Conservation (phyloP, 37 sponge, comb jelly and placozoan species). For the Hormiphora californensis region DNA sequence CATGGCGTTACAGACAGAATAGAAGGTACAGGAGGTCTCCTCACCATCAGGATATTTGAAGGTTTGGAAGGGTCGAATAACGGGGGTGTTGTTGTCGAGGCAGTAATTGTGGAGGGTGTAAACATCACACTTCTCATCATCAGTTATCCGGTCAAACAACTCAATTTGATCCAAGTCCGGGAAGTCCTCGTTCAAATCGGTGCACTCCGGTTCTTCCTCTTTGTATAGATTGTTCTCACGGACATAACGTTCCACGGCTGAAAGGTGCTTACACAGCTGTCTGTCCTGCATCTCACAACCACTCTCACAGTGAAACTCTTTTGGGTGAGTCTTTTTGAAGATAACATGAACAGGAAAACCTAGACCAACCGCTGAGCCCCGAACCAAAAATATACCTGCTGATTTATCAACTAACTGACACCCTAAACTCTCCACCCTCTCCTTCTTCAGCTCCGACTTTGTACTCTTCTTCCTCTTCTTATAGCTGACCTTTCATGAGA, state of each 20-base stretch:
- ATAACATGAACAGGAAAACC: constrained; percentile 48
- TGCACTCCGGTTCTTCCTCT: constrained; percentile 14
- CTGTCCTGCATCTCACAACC: constrained; percentile 53
- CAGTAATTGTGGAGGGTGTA: constrained; percentile 50
- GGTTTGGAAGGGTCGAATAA: constrained; percentile 31
- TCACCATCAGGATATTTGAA: constrained; percentile 48
- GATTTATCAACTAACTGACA: constrained; percentile 30
- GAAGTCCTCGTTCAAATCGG: constrained; percentile 35
- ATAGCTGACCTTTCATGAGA: not conserved
- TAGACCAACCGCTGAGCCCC: constrained; percentile 51
- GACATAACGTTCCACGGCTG: constrained; percentile 45
- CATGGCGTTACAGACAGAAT: constrained; percentile 52
- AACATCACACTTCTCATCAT: constrained; percentile 51
- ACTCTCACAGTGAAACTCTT: constrained; percentile 51
- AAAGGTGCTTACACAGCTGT: constrained; percentile 49
- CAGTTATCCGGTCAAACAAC: constrained; percentile 26
- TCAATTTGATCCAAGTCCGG: constrained; percentile 43
- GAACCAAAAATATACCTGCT: not conserved
- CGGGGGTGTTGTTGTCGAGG: constrained; percentile 40
- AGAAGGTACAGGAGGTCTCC: constrained; percentile 31
- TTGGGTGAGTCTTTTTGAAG: constrained; percentile 51
- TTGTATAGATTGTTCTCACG: constrained; percentile 19
- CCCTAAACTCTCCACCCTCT: constrained; percentile 18
- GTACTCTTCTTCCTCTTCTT: constrained; percentile 13
- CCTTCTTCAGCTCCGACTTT: constrained; percentile 36